Evolutionary conservation across 2,113 vertebrate genomes (phyloP), one percentile per base, ranked within the genome.

Genomic region (Procapra przewalskii): DNA sequence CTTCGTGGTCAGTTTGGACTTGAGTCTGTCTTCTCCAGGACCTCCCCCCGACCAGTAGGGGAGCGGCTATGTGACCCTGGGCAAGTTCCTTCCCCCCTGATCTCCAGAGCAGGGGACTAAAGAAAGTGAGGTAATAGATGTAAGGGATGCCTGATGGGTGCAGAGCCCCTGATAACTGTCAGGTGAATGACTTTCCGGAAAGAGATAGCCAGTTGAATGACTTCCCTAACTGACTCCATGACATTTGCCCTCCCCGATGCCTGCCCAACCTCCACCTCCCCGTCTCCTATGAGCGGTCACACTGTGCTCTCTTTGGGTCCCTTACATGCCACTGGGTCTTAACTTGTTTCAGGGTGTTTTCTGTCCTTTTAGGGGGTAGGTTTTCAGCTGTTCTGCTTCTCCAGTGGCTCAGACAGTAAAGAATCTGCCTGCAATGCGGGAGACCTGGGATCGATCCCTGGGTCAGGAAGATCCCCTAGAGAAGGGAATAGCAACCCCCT

Each of bases 231-330:
- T 67, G 0, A 29, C n/a, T 21, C n/a, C 15, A 2, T 43, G 82
- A 36, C 43, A 6, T 27, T 15, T 13, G 23, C 29, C 77, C 23
- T 84, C 13, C 25, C 31, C 0, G 13, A 11, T 25, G 57, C 79
- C 75, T 1, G 2, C 21, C 0, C 13, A 1, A 3, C 43, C 33
- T 50, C 14, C 6, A 7, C 36, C 25, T 3, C 17, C 19, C 25
- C 12, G 15, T 48, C 33, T 40, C 48, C 67, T 7, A 2, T 12
- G 50, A 10, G 17, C 10, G 43, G 67, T 15, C 91, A 25, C 17
- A 3, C 29, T 27, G 45, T n/a, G 16, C 31, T 90, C 59, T 91
- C 33, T 23, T 43, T 19, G 14, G 62, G 31, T 31, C 54, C 17
- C 36, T 91, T 43, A 5, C 1, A 0, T 57, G 75, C 43, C 40